Conservation (phyloP, 1,140 invertebrate genomes). For the Rhyzopertha dominica region DNA sequence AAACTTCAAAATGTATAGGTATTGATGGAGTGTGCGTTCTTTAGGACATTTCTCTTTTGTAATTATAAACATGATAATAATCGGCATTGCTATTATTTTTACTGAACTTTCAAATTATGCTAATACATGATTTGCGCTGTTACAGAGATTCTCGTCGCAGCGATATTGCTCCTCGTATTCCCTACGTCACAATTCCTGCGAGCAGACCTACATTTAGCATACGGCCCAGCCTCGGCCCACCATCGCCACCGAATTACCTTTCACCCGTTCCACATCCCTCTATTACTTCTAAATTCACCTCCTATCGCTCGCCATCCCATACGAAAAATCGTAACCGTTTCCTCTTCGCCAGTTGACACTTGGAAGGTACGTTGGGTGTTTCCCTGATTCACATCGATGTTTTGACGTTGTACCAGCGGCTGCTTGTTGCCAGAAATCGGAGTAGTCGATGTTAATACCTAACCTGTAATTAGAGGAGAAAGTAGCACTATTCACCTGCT, state of each 20-base stretch:
- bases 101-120: too few relatives aligned
- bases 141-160: conserved; percentile 66
- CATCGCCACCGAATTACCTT: conserved; percentile 38
- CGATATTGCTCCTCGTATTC: conserved; percentile 67
- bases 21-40: too few relatives aligned
- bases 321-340: too few relatives aligned
- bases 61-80: too few relatives aligned
- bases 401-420: not conserved
- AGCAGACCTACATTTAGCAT: conserved; percentile 71
- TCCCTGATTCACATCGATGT: conserved; percentile 4
- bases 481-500: too few relatives aligned
- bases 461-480: too few relatives aligned
- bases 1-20: too few relatives aligned
- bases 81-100: too few relatives aligned
- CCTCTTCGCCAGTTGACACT: not conserved
- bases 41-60: too few relatives aligned
- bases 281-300: conserved; percentile 42
- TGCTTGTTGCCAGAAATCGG: not conserved
- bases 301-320: too few relatives aligned
- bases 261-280: conserved; percentile 40
- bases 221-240: conserved; percentile 38
- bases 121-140: too few relatives aligned
- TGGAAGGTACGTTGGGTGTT: not conserved
- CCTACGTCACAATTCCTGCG: conserved; percentile 67
- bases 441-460: not conserved